These are phyloP conservation scores for Channa argus DNA, from an alignment of 2,113 vertebrate species.

Conservation along the genomic window DNA sequence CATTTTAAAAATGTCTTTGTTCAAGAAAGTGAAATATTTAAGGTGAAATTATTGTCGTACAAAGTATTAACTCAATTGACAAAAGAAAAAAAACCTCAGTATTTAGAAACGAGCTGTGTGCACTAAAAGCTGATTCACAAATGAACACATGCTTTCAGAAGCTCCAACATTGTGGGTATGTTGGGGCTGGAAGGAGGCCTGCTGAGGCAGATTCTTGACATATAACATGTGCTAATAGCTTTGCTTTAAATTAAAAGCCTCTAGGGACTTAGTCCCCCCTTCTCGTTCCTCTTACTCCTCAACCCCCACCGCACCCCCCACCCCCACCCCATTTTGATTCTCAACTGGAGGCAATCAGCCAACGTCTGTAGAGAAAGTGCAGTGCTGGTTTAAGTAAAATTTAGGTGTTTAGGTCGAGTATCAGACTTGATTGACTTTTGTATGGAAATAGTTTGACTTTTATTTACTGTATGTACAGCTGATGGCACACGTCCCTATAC, in stretches of 20 bases:
- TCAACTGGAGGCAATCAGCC: slow-evolving; percentile 64
- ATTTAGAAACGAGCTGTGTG: slow-evolving; percentile 3
- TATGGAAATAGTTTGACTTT: not conserved
- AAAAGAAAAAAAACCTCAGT: not conserved
- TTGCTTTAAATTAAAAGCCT: slow-evolving; percentile 78
- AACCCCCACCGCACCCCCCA: slow-evolving; percentile 27
- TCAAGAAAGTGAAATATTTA: no score
- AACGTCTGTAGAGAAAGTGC: slow-evolving; percentile 32
- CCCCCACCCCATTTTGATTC: not conserved
- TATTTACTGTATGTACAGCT: no score
- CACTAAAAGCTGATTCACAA: slow-evolving; percentile 32
- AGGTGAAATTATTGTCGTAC: no score
- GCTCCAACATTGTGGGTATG: slow-evolving; percentile 40
- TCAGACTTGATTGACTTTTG: slow-evolving; percentile 15
- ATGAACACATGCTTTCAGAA: slow-evolving; percentile 9
- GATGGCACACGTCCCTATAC: no score
- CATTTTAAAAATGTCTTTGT: no score
- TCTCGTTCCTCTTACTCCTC: slow-evolving; percentile 19
- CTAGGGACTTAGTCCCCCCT: slow-evolving; percentile 61
- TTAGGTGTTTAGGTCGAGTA: slow-evolving; percentile 7
- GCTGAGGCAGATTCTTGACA: slow-evolving; percentile 78
- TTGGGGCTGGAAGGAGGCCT: slow-evolving; percentile 60
- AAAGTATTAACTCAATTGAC: slow-evolving; percentile 9
- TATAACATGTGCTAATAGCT: slow-evolving; percentile 83
- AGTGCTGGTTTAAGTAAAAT: slow-evolving; percentile 18